Conservation (phyloP, 1,140 invertebrate genomes). For the Paraescarpia echinospica region DNA sequence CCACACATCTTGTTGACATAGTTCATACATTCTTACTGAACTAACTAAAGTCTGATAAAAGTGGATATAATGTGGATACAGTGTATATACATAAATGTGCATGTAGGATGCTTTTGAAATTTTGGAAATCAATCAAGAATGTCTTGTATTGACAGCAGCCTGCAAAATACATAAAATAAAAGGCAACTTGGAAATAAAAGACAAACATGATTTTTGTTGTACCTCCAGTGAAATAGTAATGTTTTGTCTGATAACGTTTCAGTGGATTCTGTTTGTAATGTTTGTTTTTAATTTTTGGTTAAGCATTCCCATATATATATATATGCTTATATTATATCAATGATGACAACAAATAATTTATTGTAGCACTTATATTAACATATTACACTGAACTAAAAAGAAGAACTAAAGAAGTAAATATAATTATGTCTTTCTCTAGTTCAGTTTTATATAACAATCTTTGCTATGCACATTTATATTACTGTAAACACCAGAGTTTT, state of each 20-base stretch:
- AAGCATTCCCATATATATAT: neutral
- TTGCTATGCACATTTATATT: too few species aligned
- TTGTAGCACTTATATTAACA: neutral
- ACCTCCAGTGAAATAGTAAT: neutral
- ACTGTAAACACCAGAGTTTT: too few species aligned
- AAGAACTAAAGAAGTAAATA: too few species aligned
- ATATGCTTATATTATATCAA: neutral
- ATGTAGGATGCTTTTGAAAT: neutral
- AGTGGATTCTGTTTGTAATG: neutral
- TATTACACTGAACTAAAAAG: neutral
- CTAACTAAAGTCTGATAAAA: too few species aligned
- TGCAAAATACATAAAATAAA: neutral
- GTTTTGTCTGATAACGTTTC: neutral
- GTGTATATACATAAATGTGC: too few species aligned
- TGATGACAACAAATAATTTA: neutral
- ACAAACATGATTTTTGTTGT: neutral
- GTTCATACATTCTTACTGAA: too few species aligned
- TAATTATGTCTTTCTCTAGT: too few species aligned
- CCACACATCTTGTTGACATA: too few species aligned
- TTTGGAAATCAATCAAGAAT: neutral
- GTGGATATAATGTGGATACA: too few species aligned
- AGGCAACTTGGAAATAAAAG: neutral
- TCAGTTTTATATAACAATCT: too few species aligned
- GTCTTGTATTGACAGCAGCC: neutral
- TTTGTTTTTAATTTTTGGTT: neutral